Evolutionary conservation across 1,140 invertebrate species (phyloP).

Genomic region (Pseudomyrmex dendroicus): DNA sequence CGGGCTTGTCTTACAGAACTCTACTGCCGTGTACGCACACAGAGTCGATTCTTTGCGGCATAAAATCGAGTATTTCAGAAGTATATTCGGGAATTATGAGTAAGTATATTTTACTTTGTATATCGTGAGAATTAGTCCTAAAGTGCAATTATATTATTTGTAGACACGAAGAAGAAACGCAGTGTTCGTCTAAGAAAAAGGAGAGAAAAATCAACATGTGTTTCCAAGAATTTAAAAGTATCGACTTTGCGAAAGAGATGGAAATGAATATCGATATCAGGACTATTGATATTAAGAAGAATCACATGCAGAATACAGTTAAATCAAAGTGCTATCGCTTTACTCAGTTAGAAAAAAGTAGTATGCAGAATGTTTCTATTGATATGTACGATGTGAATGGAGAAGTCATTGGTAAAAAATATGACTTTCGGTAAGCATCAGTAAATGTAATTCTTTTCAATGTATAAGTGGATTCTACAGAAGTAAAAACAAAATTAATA

Average conservation of each 20-base stretch:
- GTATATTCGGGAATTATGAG: slow-evolving; percentile 71
- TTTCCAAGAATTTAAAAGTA: slow-evolving; percentile 76
- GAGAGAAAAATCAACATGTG: slow-evolving; percentile 50
- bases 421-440: slow-evolving; percentile 78
- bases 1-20: slow-evolving; percentile 81
- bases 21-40: slow-evolving; percentile 78
- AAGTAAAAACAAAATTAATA: too few species aligned
- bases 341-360: slow-evolving; percentile 78
- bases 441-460: background rate
- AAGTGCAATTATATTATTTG: background rate
- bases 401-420: slow-evolving; percentile 82
- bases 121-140: background rate
- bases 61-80: slow-evolving; percentile 68
- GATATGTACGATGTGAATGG: slow-evolving; percentile 76
- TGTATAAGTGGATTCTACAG: too few species aligned
- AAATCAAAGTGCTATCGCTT: slow-evolving; percentile 79
- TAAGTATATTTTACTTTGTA: slow-evolving; percentile 62
- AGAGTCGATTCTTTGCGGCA: slow-evolving; percentile 78
- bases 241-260: slow-evolving; percentile 72
- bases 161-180: slow-evolving; percentile 52
- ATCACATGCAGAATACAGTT: slow-evolving; percentile 63
- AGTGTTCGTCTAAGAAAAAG: slow-evolving; percentile 42
- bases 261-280: slow-evolving; percentile 79
- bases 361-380: slow-evolving; percentile 60
- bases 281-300: slow-evolving; percentile 73